phyloP scores from a whole-genome alignment of 1,140 invertebrate species.

The Diachasma alloeum region DNA sequence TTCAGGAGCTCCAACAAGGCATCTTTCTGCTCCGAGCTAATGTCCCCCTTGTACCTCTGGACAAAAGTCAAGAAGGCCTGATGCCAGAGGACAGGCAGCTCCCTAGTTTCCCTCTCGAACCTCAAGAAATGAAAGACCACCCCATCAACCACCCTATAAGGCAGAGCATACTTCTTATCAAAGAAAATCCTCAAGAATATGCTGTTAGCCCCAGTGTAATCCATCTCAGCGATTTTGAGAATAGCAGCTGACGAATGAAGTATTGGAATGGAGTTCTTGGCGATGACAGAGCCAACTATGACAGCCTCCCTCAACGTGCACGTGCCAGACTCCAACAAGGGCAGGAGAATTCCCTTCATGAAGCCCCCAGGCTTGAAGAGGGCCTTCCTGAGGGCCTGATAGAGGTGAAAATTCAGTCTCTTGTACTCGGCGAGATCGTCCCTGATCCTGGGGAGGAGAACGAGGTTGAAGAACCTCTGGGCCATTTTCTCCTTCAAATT shows the following conservation, averaged over 20 bases:
- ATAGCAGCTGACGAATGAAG: slow-evolving; percentile 96
- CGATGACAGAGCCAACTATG: slow-evolving; percentile 91
- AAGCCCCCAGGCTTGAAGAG: slow-evolving; percentile 98
- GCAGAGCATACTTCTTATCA: slow-evolving; percentile 98
- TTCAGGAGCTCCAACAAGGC: slow-evolving; percentile 81
- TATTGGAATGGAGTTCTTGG: slow-evolving; percentile 92
- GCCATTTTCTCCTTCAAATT: slow-evolving; percentile 97
- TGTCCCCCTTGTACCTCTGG: slow-evolving; percentile 94
- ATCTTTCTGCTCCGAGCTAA: slow-evolving; percentile 92
- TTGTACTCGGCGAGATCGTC: slow-evolving; percentile 97
- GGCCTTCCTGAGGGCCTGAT: slow-evolving; percentile 92
- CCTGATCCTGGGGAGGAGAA: slow-evolving; percentile 89
- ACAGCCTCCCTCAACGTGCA: slow-evolving; percentile 96
- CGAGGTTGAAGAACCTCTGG: slow-evolving; percentile 94
- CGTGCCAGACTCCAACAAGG: slow-evolving; percentile 89
- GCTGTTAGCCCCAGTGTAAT: slow-evolving; percentile 96
- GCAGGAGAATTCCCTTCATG: slow-evolving; percentile 96
- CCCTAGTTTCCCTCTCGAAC: slow-evolving; percentile 85
- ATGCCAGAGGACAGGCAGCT: slow-evolving; percentile 96
- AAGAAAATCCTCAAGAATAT: slow-evolving; percentile 95
- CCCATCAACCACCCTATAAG: slow-evolving; percentile 94
- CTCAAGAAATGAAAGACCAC: slow-evolving; percentile 95
- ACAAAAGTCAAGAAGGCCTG: slow-evolving; percentile 93
- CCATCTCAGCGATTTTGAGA: slow-evolving; percentile 96
- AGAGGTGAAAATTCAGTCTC: slow-evolving; percentile 95